A percentile compares a stretch with the other conserved stretches of the same genome.
Conservation (phyloP, 1,140 invertebrate genomes). For the Reticulitermes speratus region DNA sequence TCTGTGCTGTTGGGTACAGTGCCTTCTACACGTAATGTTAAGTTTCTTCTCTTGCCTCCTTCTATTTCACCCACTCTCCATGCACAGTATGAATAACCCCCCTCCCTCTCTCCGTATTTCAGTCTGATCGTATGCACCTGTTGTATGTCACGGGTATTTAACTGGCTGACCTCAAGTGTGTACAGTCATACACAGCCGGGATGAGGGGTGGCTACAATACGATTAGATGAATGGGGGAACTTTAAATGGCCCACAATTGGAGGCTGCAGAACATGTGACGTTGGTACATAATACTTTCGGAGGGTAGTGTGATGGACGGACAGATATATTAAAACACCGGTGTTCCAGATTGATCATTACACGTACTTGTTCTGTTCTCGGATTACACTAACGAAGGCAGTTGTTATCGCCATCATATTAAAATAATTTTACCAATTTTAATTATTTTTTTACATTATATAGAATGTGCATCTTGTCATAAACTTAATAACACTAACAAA, state of each 20-base stretch:
- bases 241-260: conserved; percentile 11
- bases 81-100: not conserved
- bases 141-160: conserved; percentile 4
- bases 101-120: not conserved
- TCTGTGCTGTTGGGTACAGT: no score
- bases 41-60: no score
- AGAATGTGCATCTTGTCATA: no score
- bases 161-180: conserved; percentile 8
- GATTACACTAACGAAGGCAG: no score
- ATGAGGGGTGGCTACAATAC: conserved; percentile 11
- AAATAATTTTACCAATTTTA: no score
- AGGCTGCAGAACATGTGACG: not conserved
- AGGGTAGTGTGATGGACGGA: not conserved
- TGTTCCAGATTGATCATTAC: not conserved
- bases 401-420: no score
- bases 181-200: not conserved
- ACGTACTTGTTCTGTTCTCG: no score
- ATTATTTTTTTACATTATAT: no score
- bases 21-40: no score
- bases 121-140: not conserved
- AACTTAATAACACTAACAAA: no score
- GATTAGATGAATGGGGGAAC: conserved; percentile 8
- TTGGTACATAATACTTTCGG: no score
- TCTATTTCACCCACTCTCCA: no score
- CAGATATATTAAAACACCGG: not conserved